These are phyloP conservation scores for Drosophila rufa DNA, from an alignment of 1,140 invertebrate species.

Conservation along the genomic window DNA sequence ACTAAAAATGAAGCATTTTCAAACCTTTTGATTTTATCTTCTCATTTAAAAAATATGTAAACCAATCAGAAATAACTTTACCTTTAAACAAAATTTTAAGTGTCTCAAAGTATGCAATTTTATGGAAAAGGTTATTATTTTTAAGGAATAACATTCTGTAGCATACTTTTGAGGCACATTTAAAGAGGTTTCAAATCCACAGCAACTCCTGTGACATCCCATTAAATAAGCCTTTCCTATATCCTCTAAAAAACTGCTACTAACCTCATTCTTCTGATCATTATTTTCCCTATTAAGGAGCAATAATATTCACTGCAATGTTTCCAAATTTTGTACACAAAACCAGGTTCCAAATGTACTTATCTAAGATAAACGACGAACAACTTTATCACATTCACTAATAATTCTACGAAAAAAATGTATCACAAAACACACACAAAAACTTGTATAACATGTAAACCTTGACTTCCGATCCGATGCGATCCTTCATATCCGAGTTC, in stretches of 20 bases:
- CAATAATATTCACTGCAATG: background rate
- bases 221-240: no score
- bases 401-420: constrained; percentile 4
- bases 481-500: constrained; percentile 5
- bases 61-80: no score
- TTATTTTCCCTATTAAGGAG: background rate
- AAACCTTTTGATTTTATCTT: no score
- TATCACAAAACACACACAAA: constrained; percentile 1
- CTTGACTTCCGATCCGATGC: background rate
- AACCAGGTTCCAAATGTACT: background rate
- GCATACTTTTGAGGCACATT: no score
- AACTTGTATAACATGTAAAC: background rate
- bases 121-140: no score
- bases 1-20: no score
- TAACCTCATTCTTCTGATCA: background rate
- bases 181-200: background rate
- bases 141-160: no score
- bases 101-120: no score
- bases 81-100: no score
- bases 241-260: no score
- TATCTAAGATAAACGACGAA: background rate
- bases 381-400: constrained; percentile 12
- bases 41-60: no score
- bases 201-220: background rate
- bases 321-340: background rate